Evolutionary conservation across 2,888 invertebrate genomes (phyloP).

Genomic region (Syrphus vitripennis): DNA sequence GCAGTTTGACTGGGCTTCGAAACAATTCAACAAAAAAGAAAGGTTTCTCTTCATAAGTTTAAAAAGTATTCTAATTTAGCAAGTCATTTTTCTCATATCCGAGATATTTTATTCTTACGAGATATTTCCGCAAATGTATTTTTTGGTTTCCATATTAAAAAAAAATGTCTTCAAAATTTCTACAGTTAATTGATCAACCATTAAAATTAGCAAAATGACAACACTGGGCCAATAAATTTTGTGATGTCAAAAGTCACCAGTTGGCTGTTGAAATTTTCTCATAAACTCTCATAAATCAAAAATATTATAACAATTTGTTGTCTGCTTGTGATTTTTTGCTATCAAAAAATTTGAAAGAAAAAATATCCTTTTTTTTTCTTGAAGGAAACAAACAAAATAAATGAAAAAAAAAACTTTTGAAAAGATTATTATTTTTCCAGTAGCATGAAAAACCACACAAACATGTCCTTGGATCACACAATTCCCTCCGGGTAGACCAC

Average conservation of each 20-base stretch:
- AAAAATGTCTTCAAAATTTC: no score
- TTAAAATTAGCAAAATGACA: no score
- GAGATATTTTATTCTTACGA: no score
- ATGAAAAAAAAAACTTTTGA: conserved; percentile 3
- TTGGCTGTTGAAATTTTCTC: conserved; percentile 1
- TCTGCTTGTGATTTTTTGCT: conserved; percentile 53
- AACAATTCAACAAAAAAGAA: no score
- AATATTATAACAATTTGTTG: conserved; percentile 51
- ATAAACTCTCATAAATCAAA: conserved; percentile 62
- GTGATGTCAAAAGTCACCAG: neutral
- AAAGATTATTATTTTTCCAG: conserved; percentile 32
- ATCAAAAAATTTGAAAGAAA: conserved; percentile 46
- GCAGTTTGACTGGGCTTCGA: no score
- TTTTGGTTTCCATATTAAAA: no score
- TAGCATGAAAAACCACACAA: conserved; percentile 6
- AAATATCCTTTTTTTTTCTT: neutral
- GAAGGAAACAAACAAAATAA: neutral
- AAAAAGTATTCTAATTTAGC: no score
- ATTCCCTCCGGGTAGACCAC: conserved; percentile 27
- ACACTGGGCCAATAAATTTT: neutral
- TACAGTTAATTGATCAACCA: no score
- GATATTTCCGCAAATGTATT: no score
- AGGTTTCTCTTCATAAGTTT: no score
- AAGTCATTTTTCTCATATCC: no score
- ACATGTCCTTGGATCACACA: conserved; percentile 43